Base-by-base conservation (phyloP, 2,113 vertebrate species). In the Asarcornis scutulata region DNA sequence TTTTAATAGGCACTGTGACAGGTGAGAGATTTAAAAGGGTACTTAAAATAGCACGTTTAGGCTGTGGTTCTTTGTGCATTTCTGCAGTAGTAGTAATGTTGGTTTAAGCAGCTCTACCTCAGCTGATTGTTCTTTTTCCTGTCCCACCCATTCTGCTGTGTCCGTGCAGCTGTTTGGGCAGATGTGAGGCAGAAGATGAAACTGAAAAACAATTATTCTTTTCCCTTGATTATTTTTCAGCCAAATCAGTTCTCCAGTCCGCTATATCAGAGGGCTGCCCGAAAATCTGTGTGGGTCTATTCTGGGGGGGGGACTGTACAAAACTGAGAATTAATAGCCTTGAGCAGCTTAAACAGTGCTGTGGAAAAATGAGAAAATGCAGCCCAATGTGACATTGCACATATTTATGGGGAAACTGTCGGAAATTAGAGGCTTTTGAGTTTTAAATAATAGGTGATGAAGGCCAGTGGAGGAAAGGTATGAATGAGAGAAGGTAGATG, bases 91-190 rank as follows among this genome's bases (percentile, higher is more conserved):
- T 53, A 77, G 53, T 83, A 79, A 77, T 66, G 71, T 82, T 95
- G 69, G 60, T 87, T 95, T 89, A 82, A 91, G 84, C 71, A 68
- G 89, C 77, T 60, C 78, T 93, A 79, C 93, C 89, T 95, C 96
- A 85, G 62, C 84, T 92, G 93, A 94, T 97, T 95, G 93, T 95
- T 95, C 86, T 68, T 62, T 87, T 95, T 95, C 89, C 93, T 97
- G 91, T 85, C 71, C 93, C 94, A 92, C 94, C 96, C 93, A 53
- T 87, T 92, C 58, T 89, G 81, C 86, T 91, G 66, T 84, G 66
- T 89, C 93, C 91, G 13, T 89, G 84, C 86, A 91, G 94, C 86
- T 95, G 93, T 93, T 92, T 66, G 62, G 64, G 53, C 95, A 95
- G 91, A 95, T 93, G 93, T 83, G 81, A 95, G 58, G 32, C 74